Evolutionary conservation across 2,797 vertebrate genomes (phyloP), one percentile per base, ranked within the genome.

Genomic region (Carcharodon carcharias): DNA sequence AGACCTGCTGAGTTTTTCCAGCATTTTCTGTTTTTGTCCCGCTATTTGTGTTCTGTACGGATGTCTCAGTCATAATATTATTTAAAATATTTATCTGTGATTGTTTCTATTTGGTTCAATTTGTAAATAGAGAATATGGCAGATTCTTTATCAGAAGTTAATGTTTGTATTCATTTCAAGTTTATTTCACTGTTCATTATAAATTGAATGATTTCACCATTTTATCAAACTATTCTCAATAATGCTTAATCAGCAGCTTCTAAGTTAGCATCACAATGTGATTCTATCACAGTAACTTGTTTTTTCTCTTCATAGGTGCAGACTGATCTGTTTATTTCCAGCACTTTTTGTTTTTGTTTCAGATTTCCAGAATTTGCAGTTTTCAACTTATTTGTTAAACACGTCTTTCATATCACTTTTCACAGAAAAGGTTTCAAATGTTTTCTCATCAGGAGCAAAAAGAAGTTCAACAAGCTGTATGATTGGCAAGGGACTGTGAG

Each of bases 381-480:
- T 93, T 93, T 67, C 21, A 92, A 16, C 7, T 8, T 65, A 50
- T 93, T 40, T 93, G 63, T 67, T 67, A 93, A 93, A 93, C 11
- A 26, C 18, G 45, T 67, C 91, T 93, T 93, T 93, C 35, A 91
- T 91, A 35, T 91, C 91, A 67, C 91, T 67, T 93, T 93, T 93
- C 61, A 65, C 2, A 93, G 63, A 93, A 67, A 67, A 67, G n/a
- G 61, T 93, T 40, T 93, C 35, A 65, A 61, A 93, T 93, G 63
- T 93, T 93, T 93, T 93, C 91, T 45, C 9, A 67, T 65, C 91
- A 67, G 50, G 91, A 93, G n/a, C 63, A 65, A 93, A 45, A 93
- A 23, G 58, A 92, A 93, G 91, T 93, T 93, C 91, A 67, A 45
- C n/a, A 67, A 93, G 63, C 23, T 93, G 91, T 65, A 65, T 65